Conservation (phyloP, 1,140 invertebrate genomes). For the Campodea augens region DNA sequence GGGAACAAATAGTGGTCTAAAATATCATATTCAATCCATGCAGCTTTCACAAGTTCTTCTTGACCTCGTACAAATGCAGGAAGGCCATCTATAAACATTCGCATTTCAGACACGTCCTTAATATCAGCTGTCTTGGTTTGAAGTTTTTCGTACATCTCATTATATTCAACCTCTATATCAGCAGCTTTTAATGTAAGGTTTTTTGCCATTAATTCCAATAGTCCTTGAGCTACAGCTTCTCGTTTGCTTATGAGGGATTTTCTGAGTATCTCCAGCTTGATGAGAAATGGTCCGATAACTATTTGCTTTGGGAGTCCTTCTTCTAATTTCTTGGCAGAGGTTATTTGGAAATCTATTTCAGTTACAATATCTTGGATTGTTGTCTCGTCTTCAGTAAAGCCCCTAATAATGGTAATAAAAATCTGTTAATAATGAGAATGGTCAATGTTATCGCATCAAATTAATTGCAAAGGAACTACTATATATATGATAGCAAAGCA, state of each 20-base stretch:
- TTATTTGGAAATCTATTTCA: too few species aligned
- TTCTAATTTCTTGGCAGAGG: conserved; percentile 28
- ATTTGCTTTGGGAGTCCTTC: conserved; percentile 40
- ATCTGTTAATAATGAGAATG: conserved; percentile 4
- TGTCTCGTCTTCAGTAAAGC: conserved; percentile 32
- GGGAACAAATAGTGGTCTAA: conserved; percentile 41
- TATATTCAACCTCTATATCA: conserved; percentile 32
- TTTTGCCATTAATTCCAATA: conserved; percentile 38
- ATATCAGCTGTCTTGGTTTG: conserved; percentile 39
- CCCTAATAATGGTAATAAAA: conserved; percentile 8
- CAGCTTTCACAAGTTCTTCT: conserved; percentile 30
- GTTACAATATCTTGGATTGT: too few species aligned
- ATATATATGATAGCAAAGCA: conserved; percentile 12
- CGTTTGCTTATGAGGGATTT: conserved; percentile 35
- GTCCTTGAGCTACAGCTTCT: conserved; percentile 34
- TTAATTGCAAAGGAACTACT: conserved; percentile 4
- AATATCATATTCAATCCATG: conserved; percentile 38
- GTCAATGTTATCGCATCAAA: background rate
- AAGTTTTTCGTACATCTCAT: conserved; percentile 31
- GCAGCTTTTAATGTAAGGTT: conserved; percentile 28
- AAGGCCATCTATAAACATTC: conserved; percentile 56
- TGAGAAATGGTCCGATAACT: conserved; percentile 43
- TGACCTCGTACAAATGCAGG: conserved; percentile 37
- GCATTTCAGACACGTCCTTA: conserved; percentile 49
- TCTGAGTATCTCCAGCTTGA: conserved; percentile 35